A percentile compares a stretch with the other conserved stretches of the same genome.
Evolutionary conservation across 2,888 invertebrate genomes (phyloP).

Genomic region (Chorisops tibialis): DNA sequence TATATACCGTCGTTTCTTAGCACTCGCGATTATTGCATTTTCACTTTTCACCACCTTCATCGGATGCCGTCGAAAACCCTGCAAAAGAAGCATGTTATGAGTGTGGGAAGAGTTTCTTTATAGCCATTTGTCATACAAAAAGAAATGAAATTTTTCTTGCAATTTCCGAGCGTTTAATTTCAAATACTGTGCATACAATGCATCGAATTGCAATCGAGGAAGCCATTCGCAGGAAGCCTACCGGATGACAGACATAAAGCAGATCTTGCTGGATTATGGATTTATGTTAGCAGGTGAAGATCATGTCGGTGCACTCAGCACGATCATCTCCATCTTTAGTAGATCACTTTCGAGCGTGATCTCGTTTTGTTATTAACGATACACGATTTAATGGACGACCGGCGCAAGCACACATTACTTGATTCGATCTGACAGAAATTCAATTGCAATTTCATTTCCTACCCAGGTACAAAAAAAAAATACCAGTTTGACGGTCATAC

Average conservation of each 20-base stretch:
- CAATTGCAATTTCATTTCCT: no score
- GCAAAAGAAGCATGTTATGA: conserved; percentile 34
- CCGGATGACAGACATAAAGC: no score
- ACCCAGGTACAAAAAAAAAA: no score
- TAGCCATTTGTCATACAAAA: conserved; percentile 22
- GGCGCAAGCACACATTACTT: no score
- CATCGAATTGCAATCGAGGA: no score
- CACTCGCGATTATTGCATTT: conserved; percentile 10
- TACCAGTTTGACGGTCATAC: no score
- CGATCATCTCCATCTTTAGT: conserved; percentile 7
- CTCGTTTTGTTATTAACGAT: conserved; percentile 1
- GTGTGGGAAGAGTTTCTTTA: conserved; percentile 32
- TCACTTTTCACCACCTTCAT: conserved; percentile 16
- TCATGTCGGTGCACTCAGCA: not conserved
- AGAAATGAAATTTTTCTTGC: conserved; percentile 13
- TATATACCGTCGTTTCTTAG: no score
- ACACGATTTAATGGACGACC: no score
- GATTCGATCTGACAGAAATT: no score
- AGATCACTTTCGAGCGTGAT: conserved; percentile 25
- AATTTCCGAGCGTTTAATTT: not conserved
- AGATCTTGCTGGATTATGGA: not conserved
- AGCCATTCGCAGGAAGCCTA: no score
- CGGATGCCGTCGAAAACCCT: conserved; percentile 13
- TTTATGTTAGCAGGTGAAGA: conserved; percentile 17
- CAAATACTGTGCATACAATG: no score